phyloP scores from a whole-genome alignment of 2,113 vertebrate genomes.

The Eurystomus gularis region DNA sequence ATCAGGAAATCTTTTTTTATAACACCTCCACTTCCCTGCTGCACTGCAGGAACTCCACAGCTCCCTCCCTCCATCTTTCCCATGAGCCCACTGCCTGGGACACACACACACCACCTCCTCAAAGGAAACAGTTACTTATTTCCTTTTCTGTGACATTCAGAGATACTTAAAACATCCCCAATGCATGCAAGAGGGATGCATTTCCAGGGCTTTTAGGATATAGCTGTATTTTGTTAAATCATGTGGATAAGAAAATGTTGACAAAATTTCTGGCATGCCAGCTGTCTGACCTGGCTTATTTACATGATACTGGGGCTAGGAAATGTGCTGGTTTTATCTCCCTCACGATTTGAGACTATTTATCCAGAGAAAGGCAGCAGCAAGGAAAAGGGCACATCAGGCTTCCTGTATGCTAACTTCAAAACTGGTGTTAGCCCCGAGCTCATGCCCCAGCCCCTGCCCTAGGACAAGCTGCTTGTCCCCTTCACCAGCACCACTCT shows the following conservation, averaged over 20 bases:
- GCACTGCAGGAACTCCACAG: not conserved
- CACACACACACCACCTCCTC: not conserved
- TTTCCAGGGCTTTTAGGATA: not conserved
- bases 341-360: not conserved
- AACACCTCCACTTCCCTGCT: not conserved
- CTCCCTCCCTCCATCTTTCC: not conserved
- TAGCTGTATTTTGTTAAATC: not conserved
- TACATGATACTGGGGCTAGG: not conserved
- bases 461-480: not conserved
- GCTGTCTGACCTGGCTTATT: not conserved
- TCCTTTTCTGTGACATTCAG: not conserved
- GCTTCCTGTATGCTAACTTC: not conserved
- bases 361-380: not conserved
- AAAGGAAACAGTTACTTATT: not conserved
- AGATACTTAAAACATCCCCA: not conserved
- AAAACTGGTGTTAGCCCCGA: fast-evolving
- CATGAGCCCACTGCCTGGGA: not conserved
- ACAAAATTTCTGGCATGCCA: not conserved
- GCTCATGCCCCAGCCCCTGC: not conserved
- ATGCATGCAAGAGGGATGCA: not conserved
- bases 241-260: not conserved
- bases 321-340: not conserved
- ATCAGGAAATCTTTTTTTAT: not conserved
- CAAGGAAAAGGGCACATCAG: not conserved
- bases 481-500: not conserved